Evolutionary conservation across 2,797 vertebrate species (phyloP), one percentile per base, ranked within the genome.

Genomic region (Myotis planiceps): DNA sequence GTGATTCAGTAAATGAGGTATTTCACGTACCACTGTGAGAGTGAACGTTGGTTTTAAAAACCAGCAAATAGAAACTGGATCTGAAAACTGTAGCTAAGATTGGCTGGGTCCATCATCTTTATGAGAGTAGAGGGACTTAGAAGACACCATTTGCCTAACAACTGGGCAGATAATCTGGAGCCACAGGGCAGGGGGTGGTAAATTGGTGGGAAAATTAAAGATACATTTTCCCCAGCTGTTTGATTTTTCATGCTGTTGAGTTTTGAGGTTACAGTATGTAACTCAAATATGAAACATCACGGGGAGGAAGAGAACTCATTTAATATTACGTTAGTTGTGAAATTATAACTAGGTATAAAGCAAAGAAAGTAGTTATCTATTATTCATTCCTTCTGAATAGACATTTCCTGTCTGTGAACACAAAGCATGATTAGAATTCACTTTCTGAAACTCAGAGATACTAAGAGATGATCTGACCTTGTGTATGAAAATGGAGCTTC

Each of bases 341-440:
- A 97, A 97, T 96, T 97, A 97, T 97, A 96, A 97, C 97, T 96
- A 98, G 95, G 78, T 95, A 25, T 96, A 96, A 95, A 98, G 97
- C 94, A 97, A 98, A 98, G 97, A 97, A 97, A 97, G 95, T 96
- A 94, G 94, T 93, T 96, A 97, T 97, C 95, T 97, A 97, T 98
- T 97, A 98, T 98, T 97, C 96, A 97, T 97, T 97, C 90, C 60
- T 86, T 96, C 96, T 95, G 96, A 96, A 97, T 69, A 94, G 96
- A 96, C 66, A 93, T 95, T 96, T 97, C 93, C 96, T 97, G 96
- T 96, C 97, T 97, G 89, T 93, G 96, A 96, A 96, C 88, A 96
- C 96, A 97, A 96, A 97, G 83, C 94, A 96, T 90, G 79, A 88
- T 96, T 97, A 94, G 95, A 96, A 97, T 97, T 97, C 94, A 95